Percentiles rank a stretch among this genome's conserved stretches.
phyloP scores from a whole-genome alignment of 2,888 invertebrate species.

The Empis stercorea region DNA sequence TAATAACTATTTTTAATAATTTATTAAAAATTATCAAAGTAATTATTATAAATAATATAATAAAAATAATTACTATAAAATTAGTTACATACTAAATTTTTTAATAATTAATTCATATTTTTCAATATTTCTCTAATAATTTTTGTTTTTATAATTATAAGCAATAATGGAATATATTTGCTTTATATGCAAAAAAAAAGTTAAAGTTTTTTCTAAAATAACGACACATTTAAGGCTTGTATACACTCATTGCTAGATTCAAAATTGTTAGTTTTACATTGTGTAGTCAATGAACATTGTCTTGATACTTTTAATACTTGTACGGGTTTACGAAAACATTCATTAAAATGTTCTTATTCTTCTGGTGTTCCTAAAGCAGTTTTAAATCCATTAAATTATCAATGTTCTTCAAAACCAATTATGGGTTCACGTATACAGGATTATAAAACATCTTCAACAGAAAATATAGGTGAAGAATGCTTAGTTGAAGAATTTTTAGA shows the following conservation, averaged over 20 bases:
- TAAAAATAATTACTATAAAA: too few relatives aligned
- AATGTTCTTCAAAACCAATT: background rate
- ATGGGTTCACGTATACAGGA: background rate
- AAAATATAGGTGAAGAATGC: too few relatives aligned
- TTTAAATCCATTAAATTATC: background rate
- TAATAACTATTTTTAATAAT: too few relatives aligned
- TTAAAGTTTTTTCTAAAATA: background rate
- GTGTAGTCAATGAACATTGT: conserved; percentile 2
- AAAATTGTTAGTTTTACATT: conserved; percentile 3
- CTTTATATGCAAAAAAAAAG: conserved; percentile 1
- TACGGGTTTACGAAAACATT: conserved; percentile 3
- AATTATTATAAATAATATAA: too few relatives aligned
- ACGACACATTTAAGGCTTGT: conserved; percentile 1
- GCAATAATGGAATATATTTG: conserved; percentile 1
- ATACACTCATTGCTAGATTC: conserved; percentile 1
- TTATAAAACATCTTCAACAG: background rate
- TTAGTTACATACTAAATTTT: too few relatives aligned
- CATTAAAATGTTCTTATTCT: background rate
- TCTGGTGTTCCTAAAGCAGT: background rate
- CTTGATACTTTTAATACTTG: background rate
- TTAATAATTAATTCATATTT: too few relatives aligned
- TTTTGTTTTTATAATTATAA: background rate
- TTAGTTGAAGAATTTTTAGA: too few relatives aligned
- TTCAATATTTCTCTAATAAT: too few relatives aligned
- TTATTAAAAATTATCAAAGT: too few relatives aligned